Evolutionary conservation across 1,140 invertebrate genomes (phyloP).

Genomic region (Lasaia peninsularis): DNA sequence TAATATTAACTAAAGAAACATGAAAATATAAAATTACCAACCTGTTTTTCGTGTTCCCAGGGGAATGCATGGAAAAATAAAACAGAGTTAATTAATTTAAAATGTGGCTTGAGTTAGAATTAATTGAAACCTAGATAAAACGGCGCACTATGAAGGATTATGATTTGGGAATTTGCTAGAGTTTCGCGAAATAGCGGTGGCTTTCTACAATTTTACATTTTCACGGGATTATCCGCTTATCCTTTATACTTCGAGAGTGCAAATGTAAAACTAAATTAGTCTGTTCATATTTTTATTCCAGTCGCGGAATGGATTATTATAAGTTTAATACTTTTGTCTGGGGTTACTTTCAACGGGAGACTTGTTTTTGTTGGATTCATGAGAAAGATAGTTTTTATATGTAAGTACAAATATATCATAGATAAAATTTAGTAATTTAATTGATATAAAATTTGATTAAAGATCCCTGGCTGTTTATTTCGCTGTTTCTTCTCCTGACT

Average conservation of each 20-base stretch:
- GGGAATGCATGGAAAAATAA: slow-evolving; percentile 35
- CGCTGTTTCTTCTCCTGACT: no score
- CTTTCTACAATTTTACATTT: background rate
- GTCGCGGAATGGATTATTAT: slow-evolving; percentile 12
- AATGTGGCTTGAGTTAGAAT: slow-evolving; percentile 5
- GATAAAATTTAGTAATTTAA: no score
- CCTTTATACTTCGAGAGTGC: slow-evolving; percentile 8
- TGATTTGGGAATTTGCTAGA: background rate
- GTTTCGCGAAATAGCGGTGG: background rate
- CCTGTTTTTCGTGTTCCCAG: slow-evolving; percentile 31
- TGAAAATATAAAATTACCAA: slow-evolving; percentile 6
- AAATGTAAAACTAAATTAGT: slow-evolving; percentile 5
- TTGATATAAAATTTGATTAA: no score
- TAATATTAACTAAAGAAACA: background rate
- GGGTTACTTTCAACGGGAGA: no score
- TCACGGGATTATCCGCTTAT: background rate
- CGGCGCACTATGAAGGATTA: background rate
- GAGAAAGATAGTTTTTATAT: no score
- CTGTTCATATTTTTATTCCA: slow-evolving; percentile 3
- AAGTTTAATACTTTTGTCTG: slow-evolving; percentile 7
- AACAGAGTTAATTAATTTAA: slow-evolving; percentile 34
- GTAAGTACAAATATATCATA: no score
- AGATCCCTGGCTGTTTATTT: no score
- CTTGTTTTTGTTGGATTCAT: no score
- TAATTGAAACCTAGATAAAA: background rate